Evolutionary conservation across 2,113 vertebrate genomes (phyloP).

Genomic region (Willisornis vidua): DNA sequence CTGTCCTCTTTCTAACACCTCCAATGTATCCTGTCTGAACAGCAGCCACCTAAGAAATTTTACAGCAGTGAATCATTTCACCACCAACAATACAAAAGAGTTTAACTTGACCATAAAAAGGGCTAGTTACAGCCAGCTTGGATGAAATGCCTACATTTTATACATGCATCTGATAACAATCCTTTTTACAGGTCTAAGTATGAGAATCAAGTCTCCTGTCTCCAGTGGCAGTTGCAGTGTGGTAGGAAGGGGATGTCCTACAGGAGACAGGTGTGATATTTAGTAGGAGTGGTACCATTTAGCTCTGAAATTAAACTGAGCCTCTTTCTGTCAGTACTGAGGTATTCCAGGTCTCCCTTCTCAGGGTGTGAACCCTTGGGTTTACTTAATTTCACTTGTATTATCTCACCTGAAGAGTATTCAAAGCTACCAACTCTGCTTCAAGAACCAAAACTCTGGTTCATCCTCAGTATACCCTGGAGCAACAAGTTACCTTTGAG

Average conservation of each 20-base stretch:
- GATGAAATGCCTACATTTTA: not conserved
- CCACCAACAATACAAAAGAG: constrained; percentile 52
- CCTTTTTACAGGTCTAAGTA: not conserved
- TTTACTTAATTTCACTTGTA: not conserved
- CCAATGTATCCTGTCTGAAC: constrained; percentile 75
- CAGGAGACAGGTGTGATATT: not conserved
- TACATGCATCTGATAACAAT: not conserved
- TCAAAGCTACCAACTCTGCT: not conserved
- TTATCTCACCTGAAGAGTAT: not conserved
- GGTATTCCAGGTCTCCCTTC: not conserved
- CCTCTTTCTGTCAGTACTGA: not conserved
- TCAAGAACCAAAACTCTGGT: not conserved
- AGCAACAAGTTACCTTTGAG: not conserved
- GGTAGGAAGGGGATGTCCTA: not conserved
- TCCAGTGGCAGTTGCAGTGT: not conserved
- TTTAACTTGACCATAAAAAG: constrained; percentile 49
- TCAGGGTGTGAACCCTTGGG: not conserved
- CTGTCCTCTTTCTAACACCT: constrained; percentile 73
- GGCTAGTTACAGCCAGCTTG: not conserved
- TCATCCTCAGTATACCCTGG: not conserved
- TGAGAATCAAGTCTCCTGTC: not conserved
- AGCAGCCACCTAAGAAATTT: constrained; percentile 76
- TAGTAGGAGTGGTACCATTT: not conserved
- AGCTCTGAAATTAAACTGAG: not conserved
- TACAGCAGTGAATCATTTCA: constrained; percentile 75